Percentiles rank a stretch among this genome's conserved stretches.
Evolutionary conservation across 2,797 vertebrate species (phyloP).

Genomic region (Chaenodraco wilsoni): DNA sequence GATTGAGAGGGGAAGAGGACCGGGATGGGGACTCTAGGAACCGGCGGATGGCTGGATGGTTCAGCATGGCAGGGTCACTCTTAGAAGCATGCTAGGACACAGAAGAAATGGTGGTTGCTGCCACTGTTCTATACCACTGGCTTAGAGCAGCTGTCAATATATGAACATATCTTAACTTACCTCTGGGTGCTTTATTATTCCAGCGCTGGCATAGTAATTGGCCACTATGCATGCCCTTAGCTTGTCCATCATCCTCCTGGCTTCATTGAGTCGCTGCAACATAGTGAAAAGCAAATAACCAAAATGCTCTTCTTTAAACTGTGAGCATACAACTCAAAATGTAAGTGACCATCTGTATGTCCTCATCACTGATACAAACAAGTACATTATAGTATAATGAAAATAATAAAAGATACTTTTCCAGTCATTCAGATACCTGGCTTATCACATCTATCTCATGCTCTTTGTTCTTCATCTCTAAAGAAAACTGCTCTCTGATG

Average conservation of each 20-base stretch:
- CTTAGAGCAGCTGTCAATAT: background rate
- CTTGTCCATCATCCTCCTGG: slow-evolving; percentile 99
- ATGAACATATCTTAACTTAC: slow-evolving; percentile 72
- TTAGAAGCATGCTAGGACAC: slow-evolving; percentile 84
- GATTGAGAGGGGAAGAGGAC: slow-evolving; percentile 96
- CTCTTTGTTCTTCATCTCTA: slow-evolving; percentile 99
- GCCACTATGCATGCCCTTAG: slow-evolving; percentile 97
- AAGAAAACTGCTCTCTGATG: slow-evolving; percentile 95
- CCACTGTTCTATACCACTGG: background rate
- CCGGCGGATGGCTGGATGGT: slow-evolving; percentile 96
- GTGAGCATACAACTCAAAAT: background rate
- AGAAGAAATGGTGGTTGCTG: background rate
- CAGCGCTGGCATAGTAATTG: slow-evolving; percentile 95
- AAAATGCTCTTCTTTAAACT: background rate
- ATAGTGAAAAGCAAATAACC: slow-evolving; percentile 1
- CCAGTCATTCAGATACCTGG: slow-evolving; percentile 85
- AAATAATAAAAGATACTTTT: background rate
- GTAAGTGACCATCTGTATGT: background rate
- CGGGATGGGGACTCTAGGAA: slow-evolving; percentile 96
- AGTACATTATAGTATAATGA: background rate
- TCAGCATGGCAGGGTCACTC: slow-evolving; percentile 90
- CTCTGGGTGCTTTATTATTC: slow-evolving; percentile 91
- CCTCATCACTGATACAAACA: background rate
- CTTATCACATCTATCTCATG: slow-evolving; percentile 98
- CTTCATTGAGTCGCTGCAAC: slow-evolving; percentile 93